These are phyloP conservation scores for Corbicula japonica DNA, from an alignment of 2,888 invertebrate genomes.

Conservation along the genomic window DNA sequence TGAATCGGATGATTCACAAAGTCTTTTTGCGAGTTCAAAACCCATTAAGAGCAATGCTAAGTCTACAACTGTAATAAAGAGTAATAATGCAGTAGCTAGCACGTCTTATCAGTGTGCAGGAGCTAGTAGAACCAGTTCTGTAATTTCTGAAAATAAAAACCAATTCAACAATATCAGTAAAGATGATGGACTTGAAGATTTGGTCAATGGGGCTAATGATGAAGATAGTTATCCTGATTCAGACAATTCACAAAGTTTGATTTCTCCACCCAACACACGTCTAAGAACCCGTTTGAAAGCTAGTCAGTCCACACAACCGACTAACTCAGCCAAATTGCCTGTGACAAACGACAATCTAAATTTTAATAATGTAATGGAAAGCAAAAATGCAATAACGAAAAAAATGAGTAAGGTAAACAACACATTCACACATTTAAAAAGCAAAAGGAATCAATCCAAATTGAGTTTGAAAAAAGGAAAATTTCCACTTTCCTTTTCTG, in stretches of 20 bases:
- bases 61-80: too few species aligned
- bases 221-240: conserved; percentile 35
- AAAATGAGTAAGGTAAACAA: too few species aligned
- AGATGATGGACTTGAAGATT: neutral
- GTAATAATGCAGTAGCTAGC: too few species aligned
- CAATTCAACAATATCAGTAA: neutral
- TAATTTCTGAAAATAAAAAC: neutral
- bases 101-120: too few species aligned
- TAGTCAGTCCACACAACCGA: neutral
- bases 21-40: conserved; percentile 11
- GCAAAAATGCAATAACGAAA: too few species aligned
- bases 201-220: neutral
- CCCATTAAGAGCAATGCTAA: too few species aligned
- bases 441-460: conserved; percentile 11
- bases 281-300: neutral
- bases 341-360: too few species aligned
- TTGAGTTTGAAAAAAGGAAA: conserved; percentile 24
- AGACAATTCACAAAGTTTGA: conserved; percentile 41
- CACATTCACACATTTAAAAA: conserved; percentile 6
- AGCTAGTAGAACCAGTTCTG: neutral
- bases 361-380: too few species aligned
- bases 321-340: neutral
- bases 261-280: conserved; percentile 16
- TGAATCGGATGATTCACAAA: conserved; percentile 24
- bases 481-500: conserved; percentile 8